Conservation (phyloP, 2,888 invertebrate species). For the Mimachlamys varia region DNA sequence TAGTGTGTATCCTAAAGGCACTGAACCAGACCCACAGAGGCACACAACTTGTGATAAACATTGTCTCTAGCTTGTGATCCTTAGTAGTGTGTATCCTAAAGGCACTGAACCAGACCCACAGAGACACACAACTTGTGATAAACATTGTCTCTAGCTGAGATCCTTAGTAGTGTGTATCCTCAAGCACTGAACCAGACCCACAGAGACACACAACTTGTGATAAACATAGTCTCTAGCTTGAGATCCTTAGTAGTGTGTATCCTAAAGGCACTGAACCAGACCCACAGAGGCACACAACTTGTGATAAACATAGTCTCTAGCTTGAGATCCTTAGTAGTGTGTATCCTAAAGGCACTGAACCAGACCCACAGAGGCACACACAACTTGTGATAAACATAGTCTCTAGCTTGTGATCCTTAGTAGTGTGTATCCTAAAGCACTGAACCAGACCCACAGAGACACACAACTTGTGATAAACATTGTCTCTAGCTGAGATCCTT, state of each 20-base stretch:
- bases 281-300: neutral
- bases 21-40: neutral
- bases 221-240: too few relatives aligned
- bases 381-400: too few relatives aligned
- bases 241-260: neutral
- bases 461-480: neutral
- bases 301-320: too few relatives aligned
- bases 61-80: too few relatives aligned
- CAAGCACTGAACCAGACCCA: neutral
- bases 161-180: neutral
- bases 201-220: neutral
- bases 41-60: neutral
- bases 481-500: too few relatives aligned
- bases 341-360: neutral
- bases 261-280: neutral
- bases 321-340: neutral
- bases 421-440: neutral
- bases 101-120: neutral
- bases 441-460: neutral
- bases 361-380: neutral
- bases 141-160: too few relatives aligned
- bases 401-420: neutral
- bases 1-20: neutral
- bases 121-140: neutral
- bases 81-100: neutral